These are phyloP conservation scores for Trematocara macrostoma DNA, from an alignment of 2,113 vertebrate genomes.

Conservation along the genomic window DNA sequence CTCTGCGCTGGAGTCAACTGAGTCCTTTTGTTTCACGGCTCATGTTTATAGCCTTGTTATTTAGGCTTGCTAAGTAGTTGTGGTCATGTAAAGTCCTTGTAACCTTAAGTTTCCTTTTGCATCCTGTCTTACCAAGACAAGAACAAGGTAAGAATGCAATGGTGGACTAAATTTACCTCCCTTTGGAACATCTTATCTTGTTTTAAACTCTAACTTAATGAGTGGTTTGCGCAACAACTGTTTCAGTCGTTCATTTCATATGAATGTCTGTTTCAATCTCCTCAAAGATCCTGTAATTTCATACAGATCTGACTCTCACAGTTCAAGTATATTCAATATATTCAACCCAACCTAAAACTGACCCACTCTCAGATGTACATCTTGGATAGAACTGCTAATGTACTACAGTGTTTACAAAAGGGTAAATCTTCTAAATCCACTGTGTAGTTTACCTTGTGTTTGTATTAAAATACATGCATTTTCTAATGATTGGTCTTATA, in stretches of 20 bases:
- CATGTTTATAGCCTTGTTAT: conserved; percentile 23
- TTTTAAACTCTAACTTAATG: neutral
- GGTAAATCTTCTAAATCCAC: neutral
- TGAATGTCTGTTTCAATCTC: neutral
- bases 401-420: accelerated
- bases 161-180: neutral
- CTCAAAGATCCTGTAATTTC: neutral
- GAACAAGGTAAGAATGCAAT: neutral
- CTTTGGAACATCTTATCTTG: neutral
- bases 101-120: conserved; percentile 1
- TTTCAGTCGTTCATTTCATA: neutral
- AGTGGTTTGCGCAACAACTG: neutral
- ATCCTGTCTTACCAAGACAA: neutral
- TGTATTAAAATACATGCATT: neutral
- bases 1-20: neutral
- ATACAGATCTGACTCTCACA: neutral
- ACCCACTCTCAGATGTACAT: neutral
- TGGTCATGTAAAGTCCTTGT: neutral
- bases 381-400: neutral
- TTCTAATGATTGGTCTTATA: neutral
- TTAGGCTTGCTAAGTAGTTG: neutral
- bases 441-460: accelerated
- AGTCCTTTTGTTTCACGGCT: neutral
- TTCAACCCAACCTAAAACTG: neutral
- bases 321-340: neutral